These are phyloP conservation scores for Euthynnus affinis DNA, from an alignment of 2,797 vertebrate genomes.

Conservation along the genomic window DNA sequence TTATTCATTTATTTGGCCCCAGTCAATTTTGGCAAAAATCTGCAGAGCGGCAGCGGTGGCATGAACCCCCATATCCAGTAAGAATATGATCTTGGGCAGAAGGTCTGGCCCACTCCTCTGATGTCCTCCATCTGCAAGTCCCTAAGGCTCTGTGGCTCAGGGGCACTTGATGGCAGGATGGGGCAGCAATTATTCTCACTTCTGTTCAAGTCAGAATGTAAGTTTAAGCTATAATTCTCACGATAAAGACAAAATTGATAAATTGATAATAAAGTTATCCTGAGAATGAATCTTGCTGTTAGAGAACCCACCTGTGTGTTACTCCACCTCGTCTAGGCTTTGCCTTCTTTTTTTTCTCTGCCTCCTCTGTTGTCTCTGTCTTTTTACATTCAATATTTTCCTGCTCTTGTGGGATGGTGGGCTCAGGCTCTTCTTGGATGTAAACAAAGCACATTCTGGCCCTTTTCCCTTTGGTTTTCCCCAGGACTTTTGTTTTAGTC, in stretches of 20 bases:
- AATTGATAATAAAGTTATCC: constrained; percentile 2
- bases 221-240: constrained; percentile 32
- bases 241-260: constrained; percentile 21
- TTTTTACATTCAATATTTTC: background rate
- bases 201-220: constrained; percentile 52
- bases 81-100: constrained; percentile 24
- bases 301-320: constrained; percentile 9
- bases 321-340: background rate
- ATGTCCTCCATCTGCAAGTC: constrained; percentile 41
- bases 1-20: background rate
- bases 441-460: background rate
- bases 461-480: background rate
- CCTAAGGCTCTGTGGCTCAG: constrained; percentile 9
- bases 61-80: background rate
- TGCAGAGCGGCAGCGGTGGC: background rate
- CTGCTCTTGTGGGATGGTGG: background rate
- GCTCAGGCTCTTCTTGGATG: background rate
- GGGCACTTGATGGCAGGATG: constrained; percentile 34
- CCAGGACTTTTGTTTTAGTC: no score
- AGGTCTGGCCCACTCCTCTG: constrained; percentile 4
- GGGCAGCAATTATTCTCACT: constrained; percentile 51
- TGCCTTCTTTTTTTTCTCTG: background rate
- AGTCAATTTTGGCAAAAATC: background rate
- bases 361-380: background rate
- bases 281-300: constrained; percentile 1